Evolutionary conservation across 2,888 invertebrate species (phyloP), one percentile per base, ranked within the genome.

Genomic region (Ichneumoninae sp.): DNA sequence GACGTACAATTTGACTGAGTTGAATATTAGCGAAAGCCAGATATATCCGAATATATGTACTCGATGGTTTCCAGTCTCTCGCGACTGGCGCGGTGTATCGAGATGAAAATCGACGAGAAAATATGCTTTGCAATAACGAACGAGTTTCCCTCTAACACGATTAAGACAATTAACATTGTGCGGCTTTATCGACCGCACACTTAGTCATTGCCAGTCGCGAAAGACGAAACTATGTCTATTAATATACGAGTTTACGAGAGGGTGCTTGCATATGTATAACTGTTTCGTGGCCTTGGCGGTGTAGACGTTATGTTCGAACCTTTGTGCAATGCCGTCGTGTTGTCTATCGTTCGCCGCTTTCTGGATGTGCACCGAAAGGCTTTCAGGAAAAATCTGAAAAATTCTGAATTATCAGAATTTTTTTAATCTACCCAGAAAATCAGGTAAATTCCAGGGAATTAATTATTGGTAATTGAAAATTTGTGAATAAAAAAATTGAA

Each of bases 131-230:
- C 52, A 36, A 13, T 22, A 16, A 75, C 16, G 13, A 75, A 52
- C 75, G 40, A 33, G 30, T 72, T 36, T 8, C 30, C 71, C 22
- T 60, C 75, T 65, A 71, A 62, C 74, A n/a, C 40, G n/a, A 69
- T 80, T 68, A 60, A 52, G 68, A 85, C 69, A 82, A 82, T 82
- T 82, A 79, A 82, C 76, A 71, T 68, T 80, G 82, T 22, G 22
- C 19, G 30, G 33, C 52, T 19, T 19, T 57, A 68, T 60, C 33
- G 4, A 19, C 44, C 22, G 26, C 19, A 16, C n/a, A 3, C 52
- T 54, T 19, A 19, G 19, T 30, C 30, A 16, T 33, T 30, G 60
- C n/a, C 13, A 13, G 57, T 33, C 54, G 44, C 40, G 30, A 40
- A 50, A 54, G 7, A 16, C 74, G 33, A 13, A 44, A 13, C 44